Percentiles rank a stretch among this genome's conserved stretches.
phyloP scores from a whole-genome alignment of 2,113 vertebrate genomes.

The Tragelaphus imberbis region DNA sequence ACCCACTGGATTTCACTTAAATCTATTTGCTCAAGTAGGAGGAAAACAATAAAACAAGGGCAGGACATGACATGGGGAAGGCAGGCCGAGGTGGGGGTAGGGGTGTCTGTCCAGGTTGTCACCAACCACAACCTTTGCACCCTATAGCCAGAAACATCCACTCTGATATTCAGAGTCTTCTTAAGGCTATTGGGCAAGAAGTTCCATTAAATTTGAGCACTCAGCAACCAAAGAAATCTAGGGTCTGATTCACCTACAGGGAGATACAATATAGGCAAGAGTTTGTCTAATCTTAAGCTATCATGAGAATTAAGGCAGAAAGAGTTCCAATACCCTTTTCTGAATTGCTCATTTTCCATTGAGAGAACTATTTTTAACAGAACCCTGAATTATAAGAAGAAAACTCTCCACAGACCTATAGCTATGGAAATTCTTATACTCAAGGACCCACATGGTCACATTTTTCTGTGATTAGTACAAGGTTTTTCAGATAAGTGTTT shows the following conservation, averaged over 20 bases:
- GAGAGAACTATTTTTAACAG: slow-evolving; percentile 32
- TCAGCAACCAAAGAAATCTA: not conserved
- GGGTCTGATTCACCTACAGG: not conserved
- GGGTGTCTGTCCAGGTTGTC: not conserved
- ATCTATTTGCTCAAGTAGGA: not conserved
- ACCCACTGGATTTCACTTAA: not conserved
- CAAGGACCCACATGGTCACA: slow-evolving; percentile 13
- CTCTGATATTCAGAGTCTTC: not conserved
- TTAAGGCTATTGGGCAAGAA: not conserved
- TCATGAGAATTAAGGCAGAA: not conserved
- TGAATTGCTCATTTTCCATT: not conserved
- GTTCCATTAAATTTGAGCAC: not conserved
- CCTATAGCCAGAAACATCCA: not conserved
- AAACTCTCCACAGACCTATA: not conserved
- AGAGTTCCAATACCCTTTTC: not conserved
- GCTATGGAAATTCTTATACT: slow-evolving; percentile 25
- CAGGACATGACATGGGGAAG: too few species aligned
- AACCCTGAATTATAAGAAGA: slow-evolving; percentile 7
- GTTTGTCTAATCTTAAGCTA: not conserved
- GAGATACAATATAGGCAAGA: not conserved
- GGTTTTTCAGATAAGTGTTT: slow-evolving; percentile 39
- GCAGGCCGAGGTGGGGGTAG: rapidly evolving
- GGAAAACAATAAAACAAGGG: not conserved
- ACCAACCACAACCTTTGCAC: not conserved
- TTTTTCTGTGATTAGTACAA: slow-evolving; percentile 57